These are phyloP conservation scores for Chaetoderma sp. DNA, from an alignment of 2,888 invertebrate genomes.

Conservation along the genomic window DNA sequence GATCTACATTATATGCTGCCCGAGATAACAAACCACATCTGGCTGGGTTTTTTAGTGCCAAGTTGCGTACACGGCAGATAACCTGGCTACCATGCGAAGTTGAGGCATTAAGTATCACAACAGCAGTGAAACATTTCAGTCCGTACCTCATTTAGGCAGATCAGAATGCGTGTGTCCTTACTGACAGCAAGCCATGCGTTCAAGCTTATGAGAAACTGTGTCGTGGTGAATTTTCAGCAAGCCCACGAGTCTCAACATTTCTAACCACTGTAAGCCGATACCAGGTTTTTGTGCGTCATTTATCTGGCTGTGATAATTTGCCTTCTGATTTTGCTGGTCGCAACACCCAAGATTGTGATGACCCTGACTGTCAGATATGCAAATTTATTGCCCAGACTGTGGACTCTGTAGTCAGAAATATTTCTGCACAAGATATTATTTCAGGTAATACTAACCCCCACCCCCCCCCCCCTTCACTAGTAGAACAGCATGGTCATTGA, in stretches of 20 bases:
- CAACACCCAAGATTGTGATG: constrained; percentile 30
- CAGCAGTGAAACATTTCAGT: constrained; percentile 40
- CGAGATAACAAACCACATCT: constrained; percentile 5
- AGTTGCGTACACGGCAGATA: constrained; percentile 30
- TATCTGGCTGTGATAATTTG: constrained; percentile 28
- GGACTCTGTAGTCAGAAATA: constrained; percentile 35
- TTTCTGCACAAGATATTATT: constrained; percentile 21
- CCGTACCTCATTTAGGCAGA: constrained; percentile 41
- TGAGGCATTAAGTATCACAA: constrained; percentile 38
- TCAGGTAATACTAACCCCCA: background rate
- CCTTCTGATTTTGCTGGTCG: constrained; percentile 37
- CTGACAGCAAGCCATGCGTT: constrained; percentile 42
- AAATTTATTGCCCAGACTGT: constrained; percentile 7
- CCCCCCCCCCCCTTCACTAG: constrained; percentile 41
- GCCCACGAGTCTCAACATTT: constrained; percentile 38
- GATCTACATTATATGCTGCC: constrained; percentile 18
- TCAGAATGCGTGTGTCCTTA: constrained; percentile 31
- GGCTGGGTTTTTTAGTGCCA: constrained; percentile 18
- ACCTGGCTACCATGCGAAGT: constrained; percentile 45
- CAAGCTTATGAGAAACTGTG: constrained; percentile 39
- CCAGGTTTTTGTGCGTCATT: constrained; percentile 15
- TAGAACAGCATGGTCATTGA: constrained; percentile 18
- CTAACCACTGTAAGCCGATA: constrained; percentile 31
- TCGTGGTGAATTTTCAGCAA: constrained; percentile 39
- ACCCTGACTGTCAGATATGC: constrained; percentile 31